Evolutionary conservation across 2,888 invertebrate species (phyloP), one percentile per base, ranked within the genome.

Genomic region (Ochlodes sylvanus): DNA sequence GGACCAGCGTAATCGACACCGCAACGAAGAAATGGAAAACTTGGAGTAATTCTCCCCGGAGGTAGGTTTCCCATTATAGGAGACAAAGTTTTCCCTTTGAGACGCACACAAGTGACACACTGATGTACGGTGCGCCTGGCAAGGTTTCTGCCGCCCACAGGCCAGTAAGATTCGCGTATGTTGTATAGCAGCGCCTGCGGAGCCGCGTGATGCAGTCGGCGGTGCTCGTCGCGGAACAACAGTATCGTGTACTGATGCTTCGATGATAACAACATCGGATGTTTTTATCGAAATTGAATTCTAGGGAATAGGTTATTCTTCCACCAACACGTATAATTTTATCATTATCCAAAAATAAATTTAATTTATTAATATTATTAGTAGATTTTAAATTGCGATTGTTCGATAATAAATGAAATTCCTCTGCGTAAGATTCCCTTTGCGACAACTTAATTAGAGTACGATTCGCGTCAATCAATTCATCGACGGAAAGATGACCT

Each of bases 1-100:
- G 71, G 71, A 3, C 71, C 71, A 5, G 67, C 55, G n/a, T 70
- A 69, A n/a, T 66, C 68, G 12, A 66, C 68, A 1, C 57, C 68
- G 41, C 60, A 63, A 19, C 41, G 14, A 32, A 62, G n/a, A 17
- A 60, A 60, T 5, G 60, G 67, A 69, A 42, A 70, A 41, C 65
- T 56, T 32, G 62, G 52, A 32, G 34, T 0, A 12, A 73, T 5
- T 9, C 72, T 61, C 21, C 71, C 64, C 1, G 19, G 32, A 21
- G 71, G 72, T 32, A 74, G 60, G n/a, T 72, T 68, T 4, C 72
- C 70, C 74, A 74, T 74, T 10, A 71, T 69, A 3, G 71, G 71
- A 14, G 50, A 52, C n/a, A 70, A 15, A 14, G 70, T 72, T 19
- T 55, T 55, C 1, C 52, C 70, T 27, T 58, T n/a, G 7, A 72